phyloP scores from a whole-genome alignment of 37 sponge, comb jelly and placozoan species.

The Mnemiopsis leidyi region DNA sequence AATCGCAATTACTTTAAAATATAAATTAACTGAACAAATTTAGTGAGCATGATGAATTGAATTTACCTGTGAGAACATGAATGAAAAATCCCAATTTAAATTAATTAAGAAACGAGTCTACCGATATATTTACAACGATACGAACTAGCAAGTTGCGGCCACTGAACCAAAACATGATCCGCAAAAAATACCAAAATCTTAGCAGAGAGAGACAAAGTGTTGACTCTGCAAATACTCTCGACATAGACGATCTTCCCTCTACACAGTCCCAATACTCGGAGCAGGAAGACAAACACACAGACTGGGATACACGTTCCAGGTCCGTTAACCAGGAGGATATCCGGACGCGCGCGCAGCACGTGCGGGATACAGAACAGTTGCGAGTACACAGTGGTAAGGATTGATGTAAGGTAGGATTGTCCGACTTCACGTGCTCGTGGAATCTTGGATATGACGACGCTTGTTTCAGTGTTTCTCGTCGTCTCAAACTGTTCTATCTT shows the following conservation, averaged over 20 bases:
- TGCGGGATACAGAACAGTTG: constrained; percentile 70
- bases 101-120: constrained; percentile 67
- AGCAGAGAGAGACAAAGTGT: constrained; percentile 85
- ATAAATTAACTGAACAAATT: not conserved
- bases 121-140: constrained; percentile 84
- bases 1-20: not conserved
- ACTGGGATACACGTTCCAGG: constrained; percentile 97
- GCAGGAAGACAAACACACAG: constrained; percentile 73
- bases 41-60: no score
- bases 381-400: constrained; percentile 78
- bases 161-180: constrained; percentile 88
- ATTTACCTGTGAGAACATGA: no score
- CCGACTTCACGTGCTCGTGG: constrained; percentile 85
- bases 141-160: constrained; percentile 83
- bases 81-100: no score
- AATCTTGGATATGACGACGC: constrained; percentile 66
- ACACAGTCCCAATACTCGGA: constrained; percentile 70
- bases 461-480: not conserved
- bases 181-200: constrained; percentile 73
- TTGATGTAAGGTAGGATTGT: constrained; percentile 79
- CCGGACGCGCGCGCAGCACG: constrained; percentile 72
- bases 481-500: constrained; percentile 75
- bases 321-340: constrained; percentile 92
- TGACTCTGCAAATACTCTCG: constrained; percentile 94
- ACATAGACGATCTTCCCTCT: constrained; percentile 81